Conservation (phyloP, 1,140 invertebrate species). For the Cecropterus lyciades region DNA sequence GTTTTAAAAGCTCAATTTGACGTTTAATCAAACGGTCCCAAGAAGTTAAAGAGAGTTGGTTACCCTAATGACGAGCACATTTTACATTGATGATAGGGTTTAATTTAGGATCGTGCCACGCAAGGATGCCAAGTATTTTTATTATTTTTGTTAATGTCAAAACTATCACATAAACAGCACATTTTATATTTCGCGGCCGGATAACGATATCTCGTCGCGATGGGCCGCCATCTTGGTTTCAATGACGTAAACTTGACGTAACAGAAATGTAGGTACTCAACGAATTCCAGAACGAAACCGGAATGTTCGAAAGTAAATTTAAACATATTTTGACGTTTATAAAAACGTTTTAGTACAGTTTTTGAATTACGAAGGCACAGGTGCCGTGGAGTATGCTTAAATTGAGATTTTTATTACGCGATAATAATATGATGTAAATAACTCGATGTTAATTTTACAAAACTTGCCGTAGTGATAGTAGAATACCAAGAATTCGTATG, state of each 20-base stretch:
- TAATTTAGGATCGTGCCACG: slow-evolving; percentile 29
- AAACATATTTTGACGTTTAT: slow-evolving; percentile 29
- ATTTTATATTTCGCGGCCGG: slow-evolving; percentile 44
- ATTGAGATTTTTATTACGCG: slow-evolving; percentile 20
- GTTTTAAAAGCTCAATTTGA: too few species aligned
- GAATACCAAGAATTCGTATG: neutral
- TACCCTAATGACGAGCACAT: slow-evolving; percentile 10
- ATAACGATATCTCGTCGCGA: slow-evolving; percentile 26
- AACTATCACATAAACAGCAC: slow-evolving; percentile 52
- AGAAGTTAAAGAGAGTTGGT: slow-evolving; percentile 7
- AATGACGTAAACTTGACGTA: slow-evolving; percentile 37
- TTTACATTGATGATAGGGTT: slow-evolving; percentile 22
- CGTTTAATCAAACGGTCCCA: too few species aligned
- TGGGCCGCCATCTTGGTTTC: slow-evolving; percentile 5
- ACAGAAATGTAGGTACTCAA: slow-evolving; percentile 8
- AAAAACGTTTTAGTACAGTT: slow-evolving; percentile 25
- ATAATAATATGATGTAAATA: slow-evolving; percentile 19
- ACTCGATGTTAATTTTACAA: neutral
- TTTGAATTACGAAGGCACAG: slow-evolving; percentile 25
- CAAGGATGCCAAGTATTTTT: slow-evolving; percentile 65
- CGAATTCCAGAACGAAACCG: slow-evolving; percentile 21
- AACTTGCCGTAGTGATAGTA: neutral
- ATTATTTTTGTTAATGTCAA: slow-evolving; percentile 55
- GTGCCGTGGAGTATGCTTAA: slow-evolving; percentile 1
- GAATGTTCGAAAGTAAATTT: slow-evolving; percentile 20